Base-by-base conservation (phyloP, 64 coral and sea anemone genomes). In the Pocillopora damicornis region DNA sequence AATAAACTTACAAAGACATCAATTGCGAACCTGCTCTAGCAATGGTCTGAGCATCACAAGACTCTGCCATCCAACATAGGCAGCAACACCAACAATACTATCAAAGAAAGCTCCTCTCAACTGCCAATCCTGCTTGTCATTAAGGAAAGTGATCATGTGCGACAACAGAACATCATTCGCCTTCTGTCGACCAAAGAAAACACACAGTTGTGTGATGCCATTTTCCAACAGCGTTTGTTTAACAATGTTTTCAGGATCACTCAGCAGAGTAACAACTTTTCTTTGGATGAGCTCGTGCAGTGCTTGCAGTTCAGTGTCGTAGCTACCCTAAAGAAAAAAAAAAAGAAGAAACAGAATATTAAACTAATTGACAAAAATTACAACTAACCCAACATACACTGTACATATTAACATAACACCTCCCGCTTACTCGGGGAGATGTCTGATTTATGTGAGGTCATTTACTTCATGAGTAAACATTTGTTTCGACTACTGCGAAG, bases 141-240 rank as follows among this genome's bases (percentile, higher is more conserved):
- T 98, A 3, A 98, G 66, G 73, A 98, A 98, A 9, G 96, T 98
- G 35, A 98, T 98, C 96, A 98, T 98, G 65, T 95, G 96, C 0
- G 95, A 98, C 76, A 98, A 42, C 16, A 98, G 77, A 10, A 98
- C 92, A 58, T 98, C 96, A 35, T 98, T 98, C 9, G 96, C 96
- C 61, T 98, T 98, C 76, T 98, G 96, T 12, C 96, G 92, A 86
- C 96, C 96, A 88, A 98, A 98, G 73, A 98, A 98, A 72, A 98
- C 96, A 35, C 96, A 98, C 9, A 98, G 90, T 20, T 93, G 89
- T 56, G 96, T 98, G 57, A 98, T 98, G 77, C 92, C 96, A 72
- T 94, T 98, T 76, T 98, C 96, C 62, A 98, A 73, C 75, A 98
- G 82, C 3, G 96, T 98, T 77, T 93, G 89, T 76, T 99, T 99